Percentiles rank a stretch among this genome's conserved stretches.
Evolutionary conservation across 2,797 vertebrate genomes (phyloP).

Genomic region (Sebastes goodei): DNA sequence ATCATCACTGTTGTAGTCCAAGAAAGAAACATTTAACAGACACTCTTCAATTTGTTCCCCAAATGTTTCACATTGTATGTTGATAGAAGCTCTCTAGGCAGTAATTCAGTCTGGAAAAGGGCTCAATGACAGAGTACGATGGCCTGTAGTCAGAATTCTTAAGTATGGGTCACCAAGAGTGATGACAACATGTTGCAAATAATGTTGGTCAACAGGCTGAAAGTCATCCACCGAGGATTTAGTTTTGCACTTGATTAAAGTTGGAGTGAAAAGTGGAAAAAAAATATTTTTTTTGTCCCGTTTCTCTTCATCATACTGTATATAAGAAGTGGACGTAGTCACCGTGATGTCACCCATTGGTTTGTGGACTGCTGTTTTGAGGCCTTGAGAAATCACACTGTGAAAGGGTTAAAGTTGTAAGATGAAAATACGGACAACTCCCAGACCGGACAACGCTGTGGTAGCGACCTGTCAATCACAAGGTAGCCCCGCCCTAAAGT

Average conservation of each 20-base stretch:
- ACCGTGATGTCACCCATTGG: too few species aligned
- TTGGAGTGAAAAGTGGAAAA: background rate
- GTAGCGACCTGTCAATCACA: too few species aligned
- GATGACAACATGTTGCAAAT: background rate
- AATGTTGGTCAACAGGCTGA: background rate
- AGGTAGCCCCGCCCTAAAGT: too few species aligned
- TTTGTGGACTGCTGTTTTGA: too few species aligned
- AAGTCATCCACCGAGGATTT: background rate
- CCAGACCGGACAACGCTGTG: too few species aligned
- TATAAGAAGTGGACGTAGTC: too few species aligned
- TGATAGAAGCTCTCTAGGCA: constrained; percentile 28
- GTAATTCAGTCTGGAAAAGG: constrained; percentile 29
- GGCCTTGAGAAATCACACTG: too few species aligned
- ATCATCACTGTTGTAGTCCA: constrained; percentile 18
- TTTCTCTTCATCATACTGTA: too few species aligned
- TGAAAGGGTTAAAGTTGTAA: too few species aligned
- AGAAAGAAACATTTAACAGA: constrained; percentile 14
- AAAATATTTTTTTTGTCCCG: background rate
- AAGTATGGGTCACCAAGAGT: constrained; percentile 11
- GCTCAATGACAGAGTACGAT: constrained; percentile 37
- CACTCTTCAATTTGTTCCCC: constrained; percentile 36
- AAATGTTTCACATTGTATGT: constrained; percentile 39
- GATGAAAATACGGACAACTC: too few species aligned
- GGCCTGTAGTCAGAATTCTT: background rate
- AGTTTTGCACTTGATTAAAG: background rate